Base-by-base conservation (phyloP, 2,113 vertebrate genomes). In the Chiloscyllium plagiosum region DNA sequence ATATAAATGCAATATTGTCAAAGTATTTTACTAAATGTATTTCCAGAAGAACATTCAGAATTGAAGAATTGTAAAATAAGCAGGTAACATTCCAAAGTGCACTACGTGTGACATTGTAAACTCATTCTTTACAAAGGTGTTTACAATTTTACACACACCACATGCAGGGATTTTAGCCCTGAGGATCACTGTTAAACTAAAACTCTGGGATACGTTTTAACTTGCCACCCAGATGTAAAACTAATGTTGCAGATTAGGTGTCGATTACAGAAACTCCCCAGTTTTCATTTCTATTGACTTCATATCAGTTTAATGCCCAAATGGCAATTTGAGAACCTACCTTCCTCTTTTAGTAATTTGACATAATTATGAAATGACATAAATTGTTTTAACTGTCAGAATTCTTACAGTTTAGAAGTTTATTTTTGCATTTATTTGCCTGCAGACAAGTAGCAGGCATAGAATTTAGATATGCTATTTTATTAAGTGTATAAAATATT, bases 91-190 rank as follows among this genome's bases (percentile, higher is more conserved):
- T 93, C 61, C 89, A 93, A n/a, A 22, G 33, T 8, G 61, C 65
- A n/a, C 37, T 29, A 50, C 7, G 47, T 95, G 94, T 70, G 29
- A 52, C 94, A 95, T 72, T 47, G 94, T 95, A 72, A 95, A 95
- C 37, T 12, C 42, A 70, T 95, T 66, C 26, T n/a, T 95, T 95
- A 95, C 72, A 95, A 95, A 50, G 94, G 47, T 93, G 89, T 93
- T 93, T 93, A 66, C 89, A 93, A 37, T 66, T 37, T 93, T 93
- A 93, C 89, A 66, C 89, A 37, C 89, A 68, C 19, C 65, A 93
- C 61, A 66, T 37, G n/a, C n/a, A 22, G 61, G n/a, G 13, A 93
- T 6, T n/a, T 19, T 37, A 65, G 61, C 89, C 61, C 6, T 5
- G 61, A 93, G 89, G 56, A 37, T 93, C 19, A 8, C 7, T 93